Percentiles rank a stretch among this genome's conserved stretches.
Evolutionary conservation across 2,888 invertebrate species (phyloP).

Genomic region (Pristionchus arcanus): DNA sequence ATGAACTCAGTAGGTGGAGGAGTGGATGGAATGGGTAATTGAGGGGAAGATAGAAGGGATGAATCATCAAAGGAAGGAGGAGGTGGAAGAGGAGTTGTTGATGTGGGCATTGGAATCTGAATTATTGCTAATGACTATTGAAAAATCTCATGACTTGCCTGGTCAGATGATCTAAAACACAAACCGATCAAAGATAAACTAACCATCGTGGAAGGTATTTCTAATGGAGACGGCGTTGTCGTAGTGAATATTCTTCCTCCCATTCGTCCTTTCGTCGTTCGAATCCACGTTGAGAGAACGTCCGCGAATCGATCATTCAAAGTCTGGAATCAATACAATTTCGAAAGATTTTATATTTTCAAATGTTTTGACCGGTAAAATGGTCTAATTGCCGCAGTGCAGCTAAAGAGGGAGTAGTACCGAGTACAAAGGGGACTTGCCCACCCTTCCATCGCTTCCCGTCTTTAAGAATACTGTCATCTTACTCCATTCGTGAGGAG

Average conservation of each 20-base stretch:
- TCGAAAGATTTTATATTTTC: no score
- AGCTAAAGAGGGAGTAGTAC: not conserved
- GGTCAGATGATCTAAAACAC: no score
- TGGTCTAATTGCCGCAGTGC: no score
- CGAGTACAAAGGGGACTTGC: not conserved
- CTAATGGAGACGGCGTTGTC: not conserved
- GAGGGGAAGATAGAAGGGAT: not conserved
- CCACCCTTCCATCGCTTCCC: slow-evolving; percentile 5
- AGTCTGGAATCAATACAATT: not conserved
- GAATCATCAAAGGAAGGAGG: slow-evolving; percentile 4
- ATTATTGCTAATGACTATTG: no score
- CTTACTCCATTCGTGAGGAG: slow-evolving; percentile 41
- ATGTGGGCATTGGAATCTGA: not conserved
- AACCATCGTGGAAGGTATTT: not conserved
- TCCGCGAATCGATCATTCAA: not conserved
- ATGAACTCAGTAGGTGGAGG: slow-evolving; percentile 52
- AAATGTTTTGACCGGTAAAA: no score
- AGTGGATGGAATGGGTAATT: not conserved
- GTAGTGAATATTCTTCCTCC: not conserved
- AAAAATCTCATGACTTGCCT: no score
- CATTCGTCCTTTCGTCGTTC: slow-evolving; percentile 49
- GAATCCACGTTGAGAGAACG: slow-evolving; percentile 37
- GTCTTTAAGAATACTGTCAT: slow-evolving; percentile 45
- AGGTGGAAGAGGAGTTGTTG: not conserved
- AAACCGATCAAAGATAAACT: no score